Conservation (phyloP, 1,140 invertebrate species). For the Drepana arcuata region DNA sequence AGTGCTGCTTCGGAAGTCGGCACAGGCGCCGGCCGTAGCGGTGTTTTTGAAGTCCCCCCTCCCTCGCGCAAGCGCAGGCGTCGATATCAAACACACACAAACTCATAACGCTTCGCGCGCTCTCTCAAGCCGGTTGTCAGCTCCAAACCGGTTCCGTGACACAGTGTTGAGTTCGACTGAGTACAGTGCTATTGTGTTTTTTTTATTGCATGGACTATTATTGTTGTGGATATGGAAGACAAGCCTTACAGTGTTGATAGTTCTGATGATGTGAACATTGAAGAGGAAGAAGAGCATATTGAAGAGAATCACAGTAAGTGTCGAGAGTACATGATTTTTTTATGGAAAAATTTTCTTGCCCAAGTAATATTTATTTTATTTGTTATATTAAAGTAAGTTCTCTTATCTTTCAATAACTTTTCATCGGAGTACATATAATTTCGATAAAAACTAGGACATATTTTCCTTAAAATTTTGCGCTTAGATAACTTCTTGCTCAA, state of each 20-base stretch:
- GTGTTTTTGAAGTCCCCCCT: slow-evolving; percentile 55
- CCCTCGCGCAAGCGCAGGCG: slow-evolving; percentile 29
- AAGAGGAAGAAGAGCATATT: slow-evolving; percentile 59
- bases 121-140: slow-evolving; percentile 60
- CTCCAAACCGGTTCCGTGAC: slow-evolving; percentile 54
- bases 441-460: too few relatives aligned
- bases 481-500: too few relatives aligned
- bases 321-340: too few relatives aligned
- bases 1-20: slow-evolving; percentile 72
- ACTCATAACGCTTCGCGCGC: slow-evolving; percentile 57
- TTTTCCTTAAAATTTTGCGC: too few relatives aligned
- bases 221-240: slow-evolving; percentile 58
- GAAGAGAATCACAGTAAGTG: slow-evolving; percentile 57
- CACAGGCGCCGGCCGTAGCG: slow-evolving; percentile 46
- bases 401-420: too few relatives aligned
- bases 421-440: too few relatives aligned
- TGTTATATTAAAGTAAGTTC: too few relatives aligned
- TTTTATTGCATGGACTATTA: slow-evolving; percentile 48
- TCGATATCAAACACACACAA: slow-evolving; percentile 54
- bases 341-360: too few relatives aligned
- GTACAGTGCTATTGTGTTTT: slow-evolving; percentile 42
- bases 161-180: slow-evolving; percentile 37
- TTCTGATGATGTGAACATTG: slow-evolving; percentile 62
- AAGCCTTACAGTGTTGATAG: slow-evolving; percentile 64
- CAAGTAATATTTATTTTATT: too few relatives aligned